Evolutionary conservation across 2,113 vertebrate genomes (phyloP).

Genomic region (Psammodynastes pulverulentus): DNA sequence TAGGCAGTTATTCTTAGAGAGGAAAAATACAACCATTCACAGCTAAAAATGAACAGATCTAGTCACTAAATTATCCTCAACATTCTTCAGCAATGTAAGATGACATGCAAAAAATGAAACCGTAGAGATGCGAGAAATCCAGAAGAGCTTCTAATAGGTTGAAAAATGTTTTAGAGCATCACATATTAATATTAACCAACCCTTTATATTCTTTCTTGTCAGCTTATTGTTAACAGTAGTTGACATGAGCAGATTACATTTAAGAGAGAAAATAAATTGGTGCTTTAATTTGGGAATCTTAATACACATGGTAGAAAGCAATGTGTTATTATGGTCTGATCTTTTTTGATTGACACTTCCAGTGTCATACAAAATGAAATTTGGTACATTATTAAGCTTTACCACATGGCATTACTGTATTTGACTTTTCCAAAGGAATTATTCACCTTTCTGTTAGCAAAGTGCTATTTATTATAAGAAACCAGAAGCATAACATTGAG

Average conservation of each 20-base stretch:
- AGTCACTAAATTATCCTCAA: slow-evolving; percentile 16
- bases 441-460: slow-evolving; percentile 41
- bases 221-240: slow-evolving; percentile 26
- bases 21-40: slow-evolving; percentile 56
- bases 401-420: slow-evolving; percentile 35
- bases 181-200: slow-evolving; percentile 12
- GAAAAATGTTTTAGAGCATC: slow-evolving; percentile 18
- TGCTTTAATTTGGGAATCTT: slow-evolving; percentile 32
- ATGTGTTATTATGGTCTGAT: slow-evolving; percentile 30
- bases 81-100: slow-evolving; percentile 39
- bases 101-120: slow-evolving; percentile 46
- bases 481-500: slow-evolving; percentile 28
- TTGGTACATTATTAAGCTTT: slow-evolving; percentile 30
- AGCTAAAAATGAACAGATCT: slow-evolving; percentile 50
- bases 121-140: slow-evolving; percentile 32
- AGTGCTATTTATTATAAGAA: slow-evolving; percentile 37
- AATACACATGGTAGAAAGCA: slow-evolving; percentile 22
- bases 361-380: slow-evolving; percentile 28
- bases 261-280: slow-evolving; percentile 23
- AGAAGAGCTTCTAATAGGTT: slow-evolving; percentile 13
- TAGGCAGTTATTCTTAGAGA: slow-evolving; percentile 35
- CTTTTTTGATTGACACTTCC: slow-evolving; percentile 24
- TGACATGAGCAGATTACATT: slow-evolving; percentile 31
- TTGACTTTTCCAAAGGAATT: slow-evolving; percentile 16
- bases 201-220: slow-evolving; percentile 32